Evolutionary conservation across 2,113 vertebrate species (phyloP).

Genomic region (Indri indri): DNA sequence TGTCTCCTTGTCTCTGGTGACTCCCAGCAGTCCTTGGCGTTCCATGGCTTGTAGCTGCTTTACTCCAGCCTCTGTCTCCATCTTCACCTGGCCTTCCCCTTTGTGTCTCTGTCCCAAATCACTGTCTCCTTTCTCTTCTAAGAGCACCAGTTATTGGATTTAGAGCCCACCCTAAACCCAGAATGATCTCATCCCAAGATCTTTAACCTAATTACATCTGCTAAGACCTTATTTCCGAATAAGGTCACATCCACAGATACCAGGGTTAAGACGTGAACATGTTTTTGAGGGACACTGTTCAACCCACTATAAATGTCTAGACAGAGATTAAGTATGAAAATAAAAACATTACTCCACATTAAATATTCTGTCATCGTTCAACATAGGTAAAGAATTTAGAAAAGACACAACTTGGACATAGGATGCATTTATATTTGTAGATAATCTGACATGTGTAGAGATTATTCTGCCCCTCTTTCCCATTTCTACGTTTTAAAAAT

Average conservation of each 20-base stretch:
- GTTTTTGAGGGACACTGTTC: not conserved
- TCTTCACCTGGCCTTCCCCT: not conserved
- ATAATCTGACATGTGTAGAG: not conserved
- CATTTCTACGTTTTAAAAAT: not conserved
- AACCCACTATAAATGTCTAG: not conserved
- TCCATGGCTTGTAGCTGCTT: not conserved
- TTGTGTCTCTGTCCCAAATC: not conserved
- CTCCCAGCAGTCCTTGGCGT: accelerated
- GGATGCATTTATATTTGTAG: not conserved
- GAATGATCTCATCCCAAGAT: not conserved
- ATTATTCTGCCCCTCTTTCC: not conserved
- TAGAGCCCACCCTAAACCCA: not conserved
- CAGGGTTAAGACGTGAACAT: not conserved
- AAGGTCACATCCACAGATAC: not conserved
- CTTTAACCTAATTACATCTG: not conserved
- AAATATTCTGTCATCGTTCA: not conserved
- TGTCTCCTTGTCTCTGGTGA: accelerated
- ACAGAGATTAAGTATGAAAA: not conserved
- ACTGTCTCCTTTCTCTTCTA: not conserved
- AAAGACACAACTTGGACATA: not conserved
- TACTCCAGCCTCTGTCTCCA: not conserved
- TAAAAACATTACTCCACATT: not conserved
- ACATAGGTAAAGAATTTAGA: not conserved
- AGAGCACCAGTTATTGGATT: not conserved
- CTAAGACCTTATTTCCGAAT: not conserved